Conservation (phyloP, 2,113 vertebrate genomes). For the Crotalus helleri region DNA sequence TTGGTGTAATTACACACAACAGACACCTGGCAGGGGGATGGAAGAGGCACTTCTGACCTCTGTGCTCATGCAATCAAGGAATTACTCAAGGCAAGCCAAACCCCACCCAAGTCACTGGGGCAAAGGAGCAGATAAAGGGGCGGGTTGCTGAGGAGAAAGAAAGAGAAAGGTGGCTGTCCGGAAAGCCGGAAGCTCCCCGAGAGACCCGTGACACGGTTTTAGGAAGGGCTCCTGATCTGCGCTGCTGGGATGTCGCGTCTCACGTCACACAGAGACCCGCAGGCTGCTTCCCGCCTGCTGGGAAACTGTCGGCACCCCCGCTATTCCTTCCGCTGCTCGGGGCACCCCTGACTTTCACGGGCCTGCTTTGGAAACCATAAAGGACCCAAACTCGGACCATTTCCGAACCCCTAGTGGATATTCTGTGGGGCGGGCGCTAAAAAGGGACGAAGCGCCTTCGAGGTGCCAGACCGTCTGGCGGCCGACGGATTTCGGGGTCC, state of each 20-base stretch:
- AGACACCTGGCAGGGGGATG: not conserved
- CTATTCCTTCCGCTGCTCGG: not conserved
- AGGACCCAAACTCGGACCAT: not conserved
- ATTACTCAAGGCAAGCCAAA: no score
- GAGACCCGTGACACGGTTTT: no score
- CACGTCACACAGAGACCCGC: not conserved
- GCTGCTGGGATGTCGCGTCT: no score
- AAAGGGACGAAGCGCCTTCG: no score
- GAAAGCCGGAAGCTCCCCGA: not conserved
- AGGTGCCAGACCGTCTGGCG: no score
- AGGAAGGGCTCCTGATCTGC: not conserved
- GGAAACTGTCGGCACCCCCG: not conserved
- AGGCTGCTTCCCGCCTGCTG: not conserved
- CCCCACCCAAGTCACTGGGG: not conserved
- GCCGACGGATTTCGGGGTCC: not conserved
- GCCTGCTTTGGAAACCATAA: not conserved
- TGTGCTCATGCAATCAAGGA: not conserved
- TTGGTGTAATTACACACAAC: not conserved
- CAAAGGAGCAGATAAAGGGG: not conserved
- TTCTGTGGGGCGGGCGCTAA: not conserved
- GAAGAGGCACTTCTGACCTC: not conserved
- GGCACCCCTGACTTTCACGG: not conserved
- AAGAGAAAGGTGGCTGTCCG: not conserved
- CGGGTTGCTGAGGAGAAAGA: not conserved
- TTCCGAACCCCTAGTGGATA: not conserved